phyloP scores from a whole-genome alignment of 2,797 vertebrate genomes.

The Xiphorhynchus erythropygius region DNA sequence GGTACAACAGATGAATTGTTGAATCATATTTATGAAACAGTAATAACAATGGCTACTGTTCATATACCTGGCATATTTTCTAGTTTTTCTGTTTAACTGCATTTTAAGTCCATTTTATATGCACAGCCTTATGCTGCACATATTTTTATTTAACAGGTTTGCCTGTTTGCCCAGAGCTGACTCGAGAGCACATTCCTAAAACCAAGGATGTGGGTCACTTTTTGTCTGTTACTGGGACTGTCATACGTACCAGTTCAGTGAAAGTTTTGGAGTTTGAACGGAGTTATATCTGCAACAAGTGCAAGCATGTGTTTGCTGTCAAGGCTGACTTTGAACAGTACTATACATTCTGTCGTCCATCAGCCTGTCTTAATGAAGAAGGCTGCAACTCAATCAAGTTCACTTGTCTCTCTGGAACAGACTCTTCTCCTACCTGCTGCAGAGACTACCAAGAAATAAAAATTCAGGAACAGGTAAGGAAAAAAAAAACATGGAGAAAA shows the following conservation, averaged over 20 bases:
- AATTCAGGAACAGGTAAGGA: conserved; percentile 92
- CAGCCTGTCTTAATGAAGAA: conserved; percentile 81
- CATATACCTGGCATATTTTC: not conserved
- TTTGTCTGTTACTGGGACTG: conserved; percentile 91
- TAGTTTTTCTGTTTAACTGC: not conserved
- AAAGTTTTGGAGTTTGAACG: conserved; percentile 93
- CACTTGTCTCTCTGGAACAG: conserved; percentile 83
- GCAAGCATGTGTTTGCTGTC: conserved; percentile 84
- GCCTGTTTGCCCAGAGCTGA: conserved; percentile 93
- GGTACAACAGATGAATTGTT: not conserved
- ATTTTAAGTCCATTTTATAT: not conserved
- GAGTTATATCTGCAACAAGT: conserved; percentile 91
- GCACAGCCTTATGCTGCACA: not conserved
- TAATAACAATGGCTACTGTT: not conserved
- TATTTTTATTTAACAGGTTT: conserved; percentile 79
- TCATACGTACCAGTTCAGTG: conserved; percentile 88
- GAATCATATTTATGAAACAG: not conserved
- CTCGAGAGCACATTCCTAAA: conserved; percentile 91
- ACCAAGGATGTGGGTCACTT: conserved; percentile 92
- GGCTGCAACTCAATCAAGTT: conserved; percentile 88
- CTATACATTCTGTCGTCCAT: conserved; percentile 82
- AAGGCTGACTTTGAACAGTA: conserved; percentile 90
- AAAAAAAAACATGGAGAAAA: not conserved
- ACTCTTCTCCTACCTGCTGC: conserved; percentile 82
- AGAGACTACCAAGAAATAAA: conserved; percentile 97